Evolutionary conservation across 2,113 vertebrate genomes (phyloP).

Genomic region (Chlamydotis undulata): DNA sequence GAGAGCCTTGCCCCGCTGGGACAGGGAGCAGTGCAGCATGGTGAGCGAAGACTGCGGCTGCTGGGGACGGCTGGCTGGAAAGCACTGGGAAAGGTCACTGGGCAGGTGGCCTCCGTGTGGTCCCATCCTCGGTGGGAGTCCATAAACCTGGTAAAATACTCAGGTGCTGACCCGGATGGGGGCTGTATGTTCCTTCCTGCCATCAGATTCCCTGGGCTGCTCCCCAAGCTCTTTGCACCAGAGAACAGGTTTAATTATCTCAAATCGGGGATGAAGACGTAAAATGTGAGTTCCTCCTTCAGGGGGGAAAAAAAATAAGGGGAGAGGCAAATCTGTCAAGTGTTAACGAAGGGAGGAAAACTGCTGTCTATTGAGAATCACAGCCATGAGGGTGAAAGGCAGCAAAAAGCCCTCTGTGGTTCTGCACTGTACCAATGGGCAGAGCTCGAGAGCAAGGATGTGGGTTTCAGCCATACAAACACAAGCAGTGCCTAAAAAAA

Average conservation of each 20-base stretch:
- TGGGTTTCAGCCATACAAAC: background rate
- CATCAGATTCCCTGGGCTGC: background rate
- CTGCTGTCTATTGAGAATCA: background rate
- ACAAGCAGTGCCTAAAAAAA: background rate
- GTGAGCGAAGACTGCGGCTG: accelerated
- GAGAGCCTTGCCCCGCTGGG: background rate
- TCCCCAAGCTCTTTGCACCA: background rate
- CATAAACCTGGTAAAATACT: slow-evolving; percentile 57
- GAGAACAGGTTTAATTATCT: background rate
- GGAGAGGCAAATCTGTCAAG: background rate
- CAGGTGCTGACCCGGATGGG: background rate
- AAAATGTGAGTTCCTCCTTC: background rate
- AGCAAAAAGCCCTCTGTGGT: background rate
- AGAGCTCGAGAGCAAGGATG: accelerated
- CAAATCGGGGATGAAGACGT: background rate
- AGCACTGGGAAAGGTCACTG: slow-evolving; percentile 1
- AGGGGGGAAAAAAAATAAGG: background rate
- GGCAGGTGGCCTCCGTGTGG: background rate
- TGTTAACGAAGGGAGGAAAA: background rate
- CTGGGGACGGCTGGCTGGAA: background rate
- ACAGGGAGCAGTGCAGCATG: background rate
- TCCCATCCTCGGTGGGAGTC: background rate
- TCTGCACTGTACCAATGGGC: background rate
- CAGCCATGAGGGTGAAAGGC: background rate
- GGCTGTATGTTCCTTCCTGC: background rate